phyloP scores from a whole-genome alignment of 2,888 invertebrate genomes.

The Melangyna quadrimaculata region DNA sequence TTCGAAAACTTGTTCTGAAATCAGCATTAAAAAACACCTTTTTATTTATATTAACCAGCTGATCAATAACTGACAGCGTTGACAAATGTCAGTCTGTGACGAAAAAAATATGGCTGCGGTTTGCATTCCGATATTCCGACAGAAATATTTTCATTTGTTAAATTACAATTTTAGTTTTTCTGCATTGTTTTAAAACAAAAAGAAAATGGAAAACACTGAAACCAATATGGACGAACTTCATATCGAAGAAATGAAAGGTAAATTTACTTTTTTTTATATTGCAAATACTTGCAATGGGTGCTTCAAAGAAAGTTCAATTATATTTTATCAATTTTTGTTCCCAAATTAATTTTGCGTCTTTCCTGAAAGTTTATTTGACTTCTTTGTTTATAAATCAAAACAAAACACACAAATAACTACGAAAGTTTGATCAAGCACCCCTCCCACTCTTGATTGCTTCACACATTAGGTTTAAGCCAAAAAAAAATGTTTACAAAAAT shows the following conservation, averaged over 20 bases:
- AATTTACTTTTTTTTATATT: not conserved
- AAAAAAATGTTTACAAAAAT: constrained; percentile 26
- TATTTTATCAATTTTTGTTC: not conserved
- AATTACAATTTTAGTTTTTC: constrained; percentile 11
- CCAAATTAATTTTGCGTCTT: not conserved
- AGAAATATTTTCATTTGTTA: constrained; percentile 35
- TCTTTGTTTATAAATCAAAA: constrained; percentile 8
- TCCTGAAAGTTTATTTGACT: not conserved
- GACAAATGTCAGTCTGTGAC: constrained; percentile 38
- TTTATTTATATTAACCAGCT: constrained; percentile 2
- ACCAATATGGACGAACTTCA: constrained; percentile 42
- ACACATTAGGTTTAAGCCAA: not conserved
- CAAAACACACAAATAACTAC: not conserved
- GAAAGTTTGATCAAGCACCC: not conserved
- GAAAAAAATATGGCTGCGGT: constrained; percentile 62
- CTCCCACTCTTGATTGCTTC: not conserved
- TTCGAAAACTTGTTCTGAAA: not conserved
- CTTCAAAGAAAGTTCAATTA: not conserved
- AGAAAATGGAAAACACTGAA: constrained; percentile 50
- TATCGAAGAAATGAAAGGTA: constrained; percentile 56
- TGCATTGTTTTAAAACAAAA: not conserved
- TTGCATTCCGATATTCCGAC: constrained; percentile 4
- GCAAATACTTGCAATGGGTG: not conserved
- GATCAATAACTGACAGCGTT: not conserved
- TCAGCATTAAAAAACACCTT: not conserved